phyloP scores from a whole-genome alignment of 2,113 vertebrate species.

The Oncorhynchus nerka region DNA sequence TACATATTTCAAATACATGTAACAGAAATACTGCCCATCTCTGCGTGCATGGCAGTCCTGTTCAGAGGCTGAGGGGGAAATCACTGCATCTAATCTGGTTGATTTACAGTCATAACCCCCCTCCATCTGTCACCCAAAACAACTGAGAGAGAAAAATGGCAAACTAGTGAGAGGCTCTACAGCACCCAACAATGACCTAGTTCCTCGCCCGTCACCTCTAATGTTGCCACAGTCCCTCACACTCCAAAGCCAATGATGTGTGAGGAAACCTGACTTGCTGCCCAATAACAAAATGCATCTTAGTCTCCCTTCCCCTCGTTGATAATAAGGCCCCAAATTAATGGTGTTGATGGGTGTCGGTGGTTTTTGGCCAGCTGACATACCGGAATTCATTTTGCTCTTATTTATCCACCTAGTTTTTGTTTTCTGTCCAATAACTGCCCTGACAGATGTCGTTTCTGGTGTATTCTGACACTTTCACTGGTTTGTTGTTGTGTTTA shows the following conservation, averaged over 20 bases:
- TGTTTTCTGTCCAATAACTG: slow-evolving; percentile 6
- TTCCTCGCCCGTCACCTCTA: background rate
- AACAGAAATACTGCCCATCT: background rate
- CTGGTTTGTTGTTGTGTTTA: background rate
- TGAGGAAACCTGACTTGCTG: slow-evolving; percentile 34
- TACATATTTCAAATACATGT: background rate
- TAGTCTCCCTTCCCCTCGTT: slow-evolving; percentile 1
- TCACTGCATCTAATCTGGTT: background rate
- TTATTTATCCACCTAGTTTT: background rate
- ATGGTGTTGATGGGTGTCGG: slow-evolving; percentile 41
- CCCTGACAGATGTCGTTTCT: slow-evolving; percentile 34
- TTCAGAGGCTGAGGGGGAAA: slow-evolving; percentile 14
- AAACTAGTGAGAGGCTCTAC: slow-evolving; percentile 5
- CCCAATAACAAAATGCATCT: slow-evolving; percentile 41
- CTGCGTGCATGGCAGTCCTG: background rate
- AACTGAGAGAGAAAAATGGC: slow-evolving; percentile 20
- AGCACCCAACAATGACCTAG: slow-evolving; percentile 2
- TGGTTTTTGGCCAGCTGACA: slow-evolving; percentile 44
- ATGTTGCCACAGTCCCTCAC: background rate
- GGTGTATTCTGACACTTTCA: too few species aligned
- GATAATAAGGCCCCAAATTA: background rate
- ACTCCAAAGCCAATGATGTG: slow-evolving; percentile 16
- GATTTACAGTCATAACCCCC: too few species aligned
- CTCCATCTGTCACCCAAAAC: too few species aligned
- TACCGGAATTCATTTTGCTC: slow-evolving; percentile 2